Evolutionary conservation across 2,797 vertebrate species (phyloP).

Genomic region (Paguma larvata): DNA sequence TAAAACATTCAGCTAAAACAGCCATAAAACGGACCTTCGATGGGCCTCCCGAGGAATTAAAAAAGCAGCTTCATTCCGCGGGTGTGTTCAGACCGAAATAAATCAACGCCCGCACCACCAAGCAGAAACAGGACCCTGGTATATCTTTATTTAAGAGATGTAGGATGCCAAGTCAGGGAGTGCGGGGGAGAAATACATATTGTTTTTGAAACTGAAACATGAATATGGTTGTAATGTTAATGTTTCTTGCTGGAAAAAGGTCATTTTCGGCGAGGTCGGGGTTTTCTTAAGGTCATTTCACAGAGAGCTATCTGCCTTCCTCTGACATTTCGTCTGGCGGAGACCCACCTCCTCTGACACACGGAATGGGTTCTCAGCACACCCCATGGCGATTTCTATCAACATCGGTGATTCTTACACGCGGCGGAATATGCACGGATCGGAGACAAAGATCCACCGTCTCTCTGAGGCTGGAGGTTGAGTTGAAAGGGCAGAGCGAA

Average conservation of each 20-base stretch:
- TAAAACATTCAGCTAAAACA: slow-evolving; percentile 86
- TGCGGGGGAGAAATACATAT: slow-evolving; percentile 81
- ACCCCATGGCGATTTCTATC: slow-evolving; percentile 89
- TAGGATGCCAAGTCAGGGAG: slow-evolving; percentile 81
- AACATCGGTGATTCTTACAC: slow-evolving; percentile 87
- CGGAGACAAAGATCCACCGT: slow-evolving; percentile 83
- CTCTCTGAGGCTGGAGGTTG: slow-evolving; percentile 80
- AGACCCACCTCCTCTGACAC: slow-evolving; percentile 89
- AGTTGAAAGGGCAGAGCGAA: not conserved
- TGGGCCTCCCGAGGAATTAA: slow-evolving; percentile 84
- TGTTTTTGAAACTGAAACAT: slow-evolving; percentile 88
- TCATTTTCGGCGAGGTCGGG: slow-evolving; percentile 88
- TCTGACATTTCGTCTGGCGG: slow-evolving; percentile 88
- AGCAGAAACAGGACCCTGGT: slow-evolving; percentile 72
- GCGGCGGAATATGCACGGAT: slow-evolving; percentile 86
- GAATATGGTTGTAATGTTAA: slow-evolving; percentile 89
- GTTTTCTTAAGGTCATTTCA: slow-evolving; percentile 90
- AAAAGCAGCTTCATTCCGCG: slow-evolving; percentile 78
- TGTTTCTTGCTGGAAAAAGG: slow-evolving; percentile 89
- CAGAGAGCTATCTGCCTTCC: slow-evolving; percentile 87
- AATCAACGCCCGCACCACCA: slow-evolving; percentile 78
- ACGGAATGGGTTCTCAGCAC: slow-evolving; percentile 89
- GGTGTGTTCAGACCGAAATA: slow-evolving; percentile 83
- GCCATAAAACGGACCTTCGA: slow-evolving; percentile 82
- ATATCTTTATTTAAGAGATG: slow-evolving; percentile 87